Evolutionary conservation across 1,140 invertebrate species (phyloP).

Genomic region (Meloidogyne exigua): DNA sequence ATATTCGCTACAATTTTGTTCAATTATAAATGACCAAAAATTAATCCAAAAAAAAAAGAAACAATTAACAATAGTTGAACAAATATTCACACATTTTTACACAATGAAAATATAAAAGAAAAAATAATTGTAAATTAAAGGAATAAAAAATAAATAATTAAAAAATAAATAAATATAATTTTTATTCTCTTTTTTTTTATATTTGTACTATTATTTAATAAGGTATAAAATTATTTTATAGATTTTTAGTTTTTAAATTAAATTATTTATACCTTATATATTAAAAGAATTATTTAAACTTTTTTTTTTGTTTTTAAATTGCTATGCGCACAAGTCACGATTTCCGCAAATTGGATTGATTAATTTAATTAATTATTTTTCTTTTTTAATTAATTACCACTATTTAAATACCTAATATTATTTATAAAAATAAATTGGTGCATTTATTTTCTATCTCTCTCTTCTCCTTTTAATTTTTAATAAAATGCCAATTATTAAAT

Average conservation of each 20-base stretch:
- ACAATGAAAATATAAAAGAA: not conserved
- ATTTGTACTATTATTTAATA: no score
- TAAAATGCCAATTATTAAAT: no score
- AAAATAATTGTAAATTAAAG: not conserved
- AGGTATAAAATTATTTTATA: no score
- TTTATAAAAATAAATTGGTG: no score
- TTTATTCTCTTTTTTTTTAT: no score
- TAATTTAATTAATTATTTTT: not conserved
- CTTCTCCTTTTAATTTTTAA: not conserved
- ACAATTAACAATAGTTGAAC: not conserved
- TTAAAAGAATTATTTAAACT: no score
- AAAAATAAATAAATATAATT: no score
- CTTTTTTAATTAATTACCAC: not conserved
- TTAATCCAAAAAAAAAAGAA: not conserved
- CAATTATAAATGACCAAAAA: not conserved
- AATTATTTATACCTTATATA: no score
- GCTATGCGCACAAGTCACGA: constrained; percentile 23
- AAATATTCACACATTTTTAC: no score
- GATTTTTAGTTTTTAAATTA: no score
- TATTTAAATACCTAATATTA: no score
- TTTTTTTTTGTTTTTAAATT: not conserved
- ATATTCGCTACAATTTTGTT: not conserved
- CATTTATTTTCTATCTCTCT: no score
- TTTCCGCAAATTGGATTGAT: constrained; percentile 31
- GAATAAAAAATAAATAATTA: not conserved